Base-by-base conservation (phyloP, 2,797 vertebrate species). In the Rhodeus uyekii region DNA sequence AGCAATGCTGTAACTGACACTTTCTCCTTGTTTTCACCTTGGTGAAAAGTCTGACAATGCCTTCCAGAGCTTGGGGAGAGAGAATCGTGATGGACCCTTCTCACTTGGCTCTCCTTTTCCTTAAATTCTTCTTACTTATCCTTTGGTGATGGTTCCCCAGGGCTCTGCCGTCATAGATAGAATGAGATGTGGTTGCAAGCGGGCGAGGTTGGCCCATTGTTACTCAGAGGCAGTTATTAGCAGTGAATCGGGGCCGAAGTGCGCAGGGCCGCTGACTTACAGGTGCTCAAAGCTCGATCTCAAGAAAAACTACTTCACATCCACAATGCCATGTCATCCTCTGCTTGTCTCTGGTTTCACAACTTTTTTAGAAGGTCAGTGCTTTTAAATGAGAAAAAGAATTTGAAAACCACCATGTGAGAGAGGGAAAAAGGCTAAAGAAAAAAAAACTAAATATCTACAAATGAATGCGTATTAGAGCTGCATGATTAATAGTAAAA, bases 1-100 rank as follows among this genome's bases (percentile, higher is more conserved):
- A 75, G 64, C 58, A 34, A 10, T 42, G 27, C 24, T 50, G 36
- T 50, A 79, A 78, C 61, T 74, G 76, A 75, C 75, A 68, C 58
- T 81, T 53, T 72, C 36, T 74, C 68, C 82, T 81, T 85, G 68
- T 85, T 71, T 53, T 83, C 69, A 85, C 80, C 80, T 82, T 85
- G 76, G 61, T 53, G 32, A 83, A 85, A 68, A 39, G 19, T 64
- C 80, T 83, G 63, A 79, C 77, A 81, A 50, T 64, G 58, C 63
- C 65, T 55, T 38, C 55, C 67, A 85, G 63, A 60, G 38, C 58
- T 48, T 27, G 63, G 58, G 69, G 74, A 36, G 29, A 36, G 53
- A 61, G 46, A 42, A 69, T n/a, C 1, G 2, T 63, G 71, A 74
- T 80, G 60, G 58, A 76, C 67, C 46, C 53, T 42, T 38, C 46